These are phyloP conservation scores for Ophiodon elongatus DNA, from an alignment of 2,113 vertebrate species.

Conservation along the genomic window DNA sequence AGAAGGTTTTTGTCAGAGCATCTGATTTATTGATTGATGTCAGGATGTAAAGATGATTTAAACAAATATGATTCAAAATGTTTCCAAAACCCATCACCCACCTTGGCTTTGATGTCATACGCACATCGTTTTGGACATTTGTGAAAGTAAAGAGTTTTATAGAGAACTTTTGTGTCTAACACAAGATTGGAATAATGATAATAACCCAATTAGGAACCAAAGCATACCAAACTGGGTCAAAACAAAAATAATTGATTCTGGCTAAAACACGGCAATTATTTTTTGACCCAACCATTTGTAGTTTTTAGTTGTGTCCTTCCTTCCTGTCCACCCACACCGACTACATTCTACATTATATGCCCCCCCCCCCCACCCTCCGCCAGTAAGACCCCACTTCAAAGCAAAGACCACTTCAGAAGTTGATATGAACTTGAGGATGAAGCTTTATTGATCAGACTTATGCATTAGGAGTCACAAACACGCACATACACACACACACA, in stretches of 20 bases:
- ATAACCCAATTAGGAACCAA: neutral
- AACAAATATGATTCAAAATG: no score
- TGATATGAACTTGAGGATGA: conserved; percentile 74
- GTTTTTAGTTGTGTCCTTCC: neutral
- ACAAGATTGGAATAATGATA: neutral
- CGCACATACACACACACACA: neutral
- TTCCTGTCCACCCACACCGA: neutral
- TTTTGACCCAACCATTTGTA: no score
- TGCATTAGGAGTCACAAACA: conserved; percentile 63
- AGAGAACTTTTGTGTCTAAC: neutral
- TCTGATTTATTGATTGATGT: no score
- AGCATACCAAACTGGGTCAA: neutral
- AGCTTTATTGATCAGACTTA: conserved; percentile 81
- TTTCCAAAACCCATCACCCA: no score
- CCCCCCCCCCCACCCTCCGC: neutral
- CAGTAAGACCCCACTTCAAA: conserved; percentile 51
- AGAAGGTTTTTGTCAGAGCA: no score
- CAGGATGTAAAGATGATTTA: no score
- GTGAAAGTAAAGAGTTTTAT: neutral
- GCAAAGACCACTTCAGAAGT: conserved; percentile 77
- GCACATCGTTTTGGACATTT: no score
- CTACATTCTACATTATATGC: neutral
- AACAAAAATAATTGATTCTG: neutral
- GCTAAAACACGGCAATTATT: neutral
- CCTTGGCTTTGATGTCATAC: no score